Evolutionary conservation across 2,888 invertebrate genomes (phyloP).

Genomic region (Epistrophe grossulariae): DNA sequence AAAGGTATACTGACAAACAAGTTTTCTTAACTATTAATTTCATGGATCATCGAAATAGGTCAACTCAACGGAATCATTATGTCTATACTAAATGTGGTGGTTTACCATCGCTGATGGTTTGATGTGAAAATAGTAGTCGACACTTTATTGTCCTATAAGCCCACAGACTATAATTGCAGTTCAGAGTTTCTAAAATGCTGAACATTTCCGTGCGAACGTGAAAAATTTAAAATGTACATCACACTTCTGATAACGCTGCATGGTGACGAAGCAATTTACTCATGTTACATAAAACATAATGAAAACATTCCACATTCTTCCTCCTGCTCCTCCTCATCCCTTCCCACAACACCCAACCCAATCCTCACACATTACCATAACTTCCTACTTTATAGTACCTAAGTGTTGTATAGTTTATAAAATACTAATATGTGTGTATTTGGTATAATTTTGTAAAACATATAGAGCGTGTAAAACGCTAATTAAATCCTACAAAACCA

Average conservation of each 20-base stretch:
- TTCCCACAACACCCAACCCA: no score
- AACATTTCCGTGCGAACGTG: slow-evolving; percentile 1
- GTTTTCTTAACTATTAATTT: no score
- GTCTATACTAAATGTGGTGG: not conserved
- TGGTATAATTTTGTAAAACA: slow-evolving; percentile 43
- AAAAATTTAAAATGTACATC: not conserved
- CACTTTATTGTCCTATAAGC: no score
- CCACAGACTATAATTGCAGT: slow-evolving; percentile 21
- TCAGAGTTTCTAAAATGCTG: not conserved
- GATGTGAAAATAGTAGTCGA: slow-evolving; percentile 21
- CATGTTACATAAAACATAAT: slow-evolving; percentile 17
- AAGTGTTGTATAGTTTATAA: not conserved
- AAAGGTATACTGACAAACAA: no score
- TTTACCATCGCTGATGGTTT: slow-evolving; percentile 10
- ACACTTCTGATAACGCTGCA: slow-evolving; percentile 1
- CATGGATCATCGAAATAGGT: not conserved
- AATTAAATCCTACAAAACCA: slow-evolving; percentile 48
- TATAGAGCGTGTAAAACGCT: slow-evolving; percentile 61
- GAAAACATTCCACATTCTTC: not conserved
- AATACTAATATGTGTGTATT: slow-evolving; percentile 7
- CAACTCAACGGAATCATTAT: not conserved
- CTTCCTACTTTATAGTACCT: not conserved
- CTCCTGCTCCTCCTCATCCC: no score
- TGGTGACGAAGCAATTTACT: slow-evolving; percentile 24
- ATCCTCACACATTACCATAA: not conserved